Evolutionary conservation across 2,113 vertebrate genomes (phyloP).

Genomic region (Lota lota): DNA sequence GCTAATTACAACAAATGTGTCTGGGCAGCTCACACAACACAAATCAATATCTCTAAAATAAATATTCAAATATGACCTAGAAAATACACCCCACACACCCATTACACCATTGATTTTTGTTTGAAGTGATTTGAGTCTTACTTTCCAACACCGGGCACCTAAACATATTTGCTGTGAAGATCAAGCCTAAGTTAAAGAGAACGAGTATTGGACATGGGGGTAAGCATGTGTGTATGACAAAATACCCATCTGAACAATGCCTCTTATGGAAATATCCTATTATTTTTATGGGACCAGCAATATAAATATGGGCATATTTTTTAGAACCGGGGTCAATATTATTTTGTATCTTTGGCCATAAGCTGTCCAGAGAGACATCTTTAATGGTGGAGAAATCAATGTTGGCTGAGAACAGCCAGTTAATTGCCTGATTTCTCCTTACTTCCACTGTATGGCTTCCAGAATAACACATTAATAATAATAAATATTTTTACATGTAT

Average conservation of each 20-base stretch:
- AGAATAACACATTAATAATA: no score
- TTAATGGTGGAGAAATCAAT: no score
- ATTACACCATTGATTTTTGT: constrained; percentile 78
- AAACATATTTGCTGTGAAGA: constrained; percentile 68
- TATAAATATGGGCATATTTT: constrained; percentile 70
- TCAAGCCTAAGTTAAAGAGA: constrained; percentile 52
- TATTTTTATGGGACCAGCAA: constrained; percentile 62
- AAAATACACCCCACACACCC: constrained; percentile 61
- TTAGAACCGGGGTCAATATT: constrained; percentile 65
- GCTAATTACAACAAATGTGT: constrained; percentile 77
- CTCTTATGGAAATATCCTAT: constrained; percentile 37
- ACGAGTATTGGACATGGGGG: constrained; percentile 71
- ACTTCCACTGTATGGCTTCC: no score
- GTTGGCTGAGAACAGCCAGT: no score
- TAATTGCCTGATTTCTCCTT: no score
- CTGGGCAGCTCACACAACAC: constrained; percentile 69
- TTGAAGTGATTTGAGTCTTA: constrained; percentile 56
- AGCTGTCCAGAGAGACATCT: no score
- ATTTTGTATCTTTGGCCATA: constrained; percentile 8
- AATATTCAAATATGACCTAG: constrained; percentile 79
- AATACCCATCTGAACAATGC: constrained; percentile 61
- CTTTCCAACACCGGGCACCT: constrained; percentile 51
- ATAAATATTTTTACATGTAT: no score
- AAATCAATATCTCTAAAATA: constrained; percentile 76
- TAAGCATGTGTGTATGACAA: constrained; percentile 67